These are phyloP conservation scores for Patiria miniata DNA, from an alignment of 35 echinoderm and acorn worm genomes.

Conservation along the genomic window DNA sequence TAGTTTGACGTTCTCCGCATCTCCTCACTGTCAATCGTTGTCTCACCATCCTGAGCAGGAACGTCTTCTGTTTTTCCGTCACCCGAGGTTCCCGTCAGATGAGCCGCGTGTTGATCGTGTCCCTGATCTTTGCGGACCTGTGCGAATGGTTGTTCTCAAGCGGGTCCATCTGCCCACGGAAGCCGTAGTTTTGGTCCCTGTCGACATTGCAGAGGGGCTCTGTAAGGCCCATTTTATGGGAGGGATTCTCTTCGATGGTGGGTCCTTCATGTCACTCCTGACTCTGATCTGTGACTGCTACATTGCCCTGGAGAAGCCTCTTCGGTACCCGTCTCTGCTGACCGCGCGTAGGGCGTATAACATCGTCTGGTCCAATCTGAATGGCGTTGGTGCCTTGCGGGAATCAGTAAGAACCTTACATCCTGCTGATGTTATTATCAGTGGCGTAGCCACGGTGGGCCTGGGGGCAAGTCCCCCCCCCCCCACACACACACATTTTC, in stretches of 20 bases:
- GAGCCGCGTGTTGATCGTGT: background rate
- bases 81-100: background rate
- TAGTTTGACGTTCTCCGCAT: background rate
- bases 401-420: background rate
- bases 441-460: no score
- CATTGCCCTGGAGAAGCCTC: conserved; percentile 1
- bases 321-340: background rate
- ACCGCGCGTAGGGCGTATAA: conserved; percentile 5
- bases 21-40: background rate
- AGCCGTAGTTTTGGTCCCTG: background rate
- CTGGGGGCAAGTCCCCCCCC: no score
- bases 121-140: background rate
- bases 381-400: background rate
- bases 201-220: background rate
- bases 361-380: background rate
- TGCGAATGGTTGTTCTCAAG: background rate
- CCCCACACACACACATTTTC: no score
- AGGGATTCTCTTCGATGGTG: background rate
- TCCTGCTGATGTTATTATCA: background rate
- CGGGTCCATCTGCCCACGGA: background rate
- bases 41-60: background rate
- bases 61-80: background rate
- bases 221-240: background rate
- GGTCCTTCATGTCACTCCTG: background rate
- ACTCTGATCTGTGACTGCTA: background rate